Percentiles rank a stretch among this genome's conserved stretches.
These are phyloP conservation scores for Spodoptera littoralis DNA, from an alignment of 2,888 invertebrate genomes.

Conservation along the genomic window DNA sequence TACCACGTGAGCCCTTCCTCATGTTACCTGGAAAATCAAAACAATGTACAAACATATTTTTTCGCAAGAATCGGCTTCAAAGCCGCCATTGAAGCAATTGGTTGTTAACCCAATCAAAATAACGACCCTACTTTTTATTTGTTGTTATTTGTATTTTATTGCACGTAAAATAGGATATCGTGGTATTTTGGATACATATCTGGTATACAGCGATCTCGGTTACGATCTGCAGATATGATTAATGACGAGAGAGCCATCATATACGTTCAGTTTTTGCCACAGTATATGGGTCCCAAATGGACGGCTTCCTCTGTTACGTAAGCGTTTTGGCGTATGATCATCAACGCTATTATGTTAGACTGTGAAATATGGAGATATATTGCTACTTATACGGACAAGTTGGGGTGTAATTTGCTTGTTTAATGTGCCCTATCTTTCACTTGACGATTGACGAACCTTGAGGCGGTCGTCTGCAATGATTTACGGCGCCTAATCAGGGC, in stretches of 20 bases:
- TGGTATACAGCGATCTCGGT: slow-evolving; percentile 30
- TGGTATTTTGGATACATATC: slow-evolving; percentile 47
- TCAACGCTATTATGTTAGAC: slow-evolving; percentile 42
- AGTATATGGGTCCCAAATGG: slow-evolving; percentile 56
- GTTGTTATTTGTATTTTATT: slow-evolving; percentile 46
- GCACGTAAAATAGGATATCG: slow-evolving; percentile 36
- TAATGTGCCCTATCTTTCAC: slow-evolving; percentile 27
- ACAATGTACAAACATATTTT: slow-evolving; percentile 12
- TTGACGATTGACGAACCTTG: slow-evolving; percentile 26
- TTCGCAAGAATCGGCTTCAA: slow-evolving; percentile 18
- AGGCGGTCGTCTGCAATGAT: slow-evolving; percentile 15
- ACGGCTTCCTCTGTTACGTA: slow-evolving; percentile 60
- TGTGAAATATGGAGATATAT: slow-evolving; percentile 44
- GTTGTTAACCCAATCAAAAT: slow-evolving; percentile 39
- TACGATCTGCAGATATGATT: slow-evolving; percentile 59
- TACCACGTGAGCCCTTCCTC: not conserved
- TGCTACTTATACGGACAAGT: slow-evolving; percentile 42
- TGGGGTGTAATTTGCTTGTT: slow-evolving; percentile 37
- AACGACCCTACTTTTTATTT: slow-evolving; percentile 43
- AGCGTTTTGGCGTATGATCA: slow-evolving; percentile 53
- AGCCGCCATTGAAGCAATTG: slow-evolving; percentile 35
- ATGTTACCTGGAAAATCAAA: not conserved
- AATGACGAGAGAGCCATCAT: slow-evolving; percentile 57
- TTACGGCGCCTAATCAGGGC: slow-evolving; percentile 16
- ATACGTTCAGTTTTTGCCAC: slow-evolving; percentile 56